These are phyloP conservation scores for Centruroides vittatus DNA, from an alignment of 1,140 invertebrate species.

Conservation along the genomic window DNA sequence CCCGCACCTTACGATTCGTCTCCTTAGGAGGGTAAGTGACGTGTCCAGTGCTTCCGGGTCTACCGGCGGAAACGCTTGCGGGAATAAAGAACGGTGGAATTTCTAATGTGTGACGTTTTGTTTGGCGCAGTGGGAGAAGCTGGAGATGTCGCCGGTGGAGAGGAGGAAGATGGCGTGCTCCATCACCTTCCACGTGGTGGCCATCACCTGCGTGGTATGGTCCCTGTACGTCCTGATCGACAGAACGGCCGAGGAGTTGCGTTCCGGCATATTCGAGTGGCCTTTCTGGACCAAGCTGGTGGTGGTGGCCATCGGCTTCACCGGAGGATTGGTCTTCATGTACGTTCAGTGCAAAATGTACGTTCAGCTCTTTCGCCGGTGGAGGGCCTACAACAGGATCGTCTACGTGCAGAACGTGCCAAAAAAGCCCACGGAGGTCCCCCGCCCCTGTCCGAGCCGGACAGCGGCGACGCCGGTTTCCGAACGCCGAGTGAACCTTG, in stretches of 20 bases:
- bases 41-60: no score
- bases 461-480: no score
- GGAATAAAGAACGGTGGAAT: no score
- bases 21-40: no score
- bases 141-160: constrained; percentile 87
- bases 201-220: constrained; percentile 90
- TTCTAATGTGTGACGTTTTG: background rate
- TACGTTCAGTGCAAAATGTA: constrained; percentile 94
- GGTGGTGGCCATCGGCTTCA: constrained; percentile 80
- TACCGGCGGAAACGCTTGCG: no score
- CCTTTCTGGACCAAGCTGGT: constrained; percentile 95
- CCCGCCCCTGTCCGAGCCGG: no score
- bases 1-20: no score
- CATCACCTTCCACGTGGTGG: constrained; percentile 84
- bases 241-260: constrained; percentile 78
- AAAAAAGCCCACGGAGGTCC: constrained; percentile 39
- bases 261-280: constrained; percentile 60
- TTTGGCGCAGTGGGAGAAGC: constrained; percentile 63
- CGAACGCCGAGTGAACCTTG: no score
- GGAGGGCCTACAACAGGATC: constrained; percentile 85
- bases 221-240: constrained; percentile 91
- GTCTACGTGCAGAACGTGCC: constrained; percentile 81
- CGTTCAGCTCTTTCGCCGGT: constrained; percentile 72
- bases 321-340: constrained; percentile 91
- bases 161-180: constrained; percentile 76